Conservation (phyloP, 2,113 vertebrate species). For the Datnioides undecimradiatus region DNA sequence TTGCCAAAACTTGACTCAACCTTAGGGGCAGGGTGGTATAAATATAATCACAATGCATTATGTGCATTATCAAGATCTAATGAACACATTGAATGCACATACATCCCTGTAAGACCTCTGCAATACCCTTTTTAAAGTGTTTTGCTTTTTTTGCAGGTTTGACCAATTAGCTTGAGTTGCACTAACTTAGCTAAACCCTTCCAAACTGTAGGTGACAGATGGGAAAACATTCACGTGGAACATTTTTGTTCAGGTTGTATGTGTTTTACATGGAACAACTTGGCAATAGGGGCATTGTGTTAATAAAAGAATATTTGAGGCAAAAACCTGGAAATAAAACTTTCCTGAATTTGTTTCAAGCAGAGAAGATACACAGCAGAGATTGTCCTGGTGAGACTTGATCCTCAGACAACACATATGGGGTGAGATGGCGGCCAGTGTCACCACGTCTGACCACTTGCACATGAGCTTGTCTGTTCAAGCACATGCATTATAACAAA, state of each 20-base stretch:
- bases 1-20: neutral
- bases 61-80: neutral
- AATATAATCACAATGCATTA: too few species aligned
- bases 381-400: slow-evolving; percentile 8
- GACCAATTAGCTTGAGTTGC: too few species aligned
- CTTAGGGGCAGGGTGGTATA: too few species aligned
- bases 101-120: too few species aligned
- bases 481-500: neutral
- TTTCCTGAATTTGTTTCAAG: neutral
- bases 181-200: neutral
- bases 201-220: neutral
- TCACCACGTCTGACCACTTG: neutral
- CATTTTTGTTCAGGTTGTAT: neutral
- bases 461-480: neutral
- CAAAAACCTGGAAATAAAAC: neutral
- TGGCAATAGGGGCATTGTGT: neutral
- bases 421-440: neutral
- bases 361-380: neutral
- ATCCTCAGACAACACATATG: slow-evolving; percentile 6
- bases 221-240: neutral
- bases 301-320: neutral
- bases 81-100: neutral
- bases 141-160: too few species aligned
- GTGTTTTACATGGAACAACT: neutral
- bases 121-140: too few species aligned